Conservation (phyloP, 2,888 invertebrate genomes). For the Invenusta paracnida region DNA sequence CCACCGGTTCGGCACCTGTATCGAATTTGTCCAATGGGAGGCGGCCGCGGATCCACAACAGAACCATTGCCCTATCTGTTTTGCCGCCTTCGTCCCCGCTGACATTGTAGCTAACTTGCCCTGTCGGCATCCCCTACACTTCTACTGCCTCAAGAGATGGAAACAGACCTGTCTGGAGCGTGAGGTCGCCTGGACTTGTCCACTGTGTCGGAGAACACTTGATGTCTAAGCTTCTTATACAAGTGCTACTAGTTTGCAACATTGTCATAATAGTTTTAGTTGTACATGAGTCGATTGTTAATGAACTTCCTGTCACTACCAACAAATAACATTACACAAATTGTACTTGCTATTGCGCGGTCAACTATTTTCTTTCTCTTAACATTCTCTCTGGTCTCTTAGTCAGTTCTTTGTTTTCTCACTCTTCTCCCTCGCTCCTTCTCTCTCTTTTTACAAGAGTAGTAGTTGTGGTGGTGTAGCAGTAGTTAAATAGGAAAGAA, state of each 20-base stretch:
- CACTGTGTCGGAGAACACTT: not conserved
- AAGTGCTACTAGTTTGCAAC: too few species aligned
- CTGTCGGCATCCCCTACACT: slow-evolving; percentile 1
- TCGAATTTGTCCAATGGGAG: slow-evolving; percentile 23
- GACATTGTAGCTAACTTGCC: not conserved
- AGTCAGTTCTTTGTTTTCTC: not conserved
- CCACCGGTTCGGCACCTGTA: slow-evolving; percentile 23
- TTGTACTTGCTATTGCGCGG: too few species aligned
- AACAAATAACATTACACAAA: too few species aligned
- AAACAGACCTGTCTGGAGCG: not conserved
- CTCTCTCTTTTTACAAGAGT: not conserved
- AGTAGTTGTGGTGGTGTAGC: too few species aligned
- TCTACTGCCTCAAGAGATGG: slow-evolving; percentile 19
- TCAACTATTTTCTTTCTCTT: not conserved
- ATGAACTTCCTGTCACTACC: too few species aligned
- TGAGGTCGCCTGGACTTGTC: not conserved
- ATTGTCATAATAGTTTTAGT: too few species aligned
- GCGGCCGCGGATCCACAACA: not conserved
- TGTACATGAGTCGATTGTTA: too few species aligned
- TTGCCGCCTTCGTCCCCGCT: not conserved
- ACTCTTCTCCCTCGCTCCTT: not conserved
- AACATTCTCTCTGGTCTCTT: not conserved
- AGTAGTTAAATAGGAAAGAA: too few species aligned
- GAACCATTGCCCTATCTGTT: slow-evolving; percentile 9
- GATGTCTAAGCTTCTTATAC: slow-evolving; percentile 14